Conservation (phyloP, 1,140 invertebrate genomes). For the Chironomus striatipennis region DNA sequence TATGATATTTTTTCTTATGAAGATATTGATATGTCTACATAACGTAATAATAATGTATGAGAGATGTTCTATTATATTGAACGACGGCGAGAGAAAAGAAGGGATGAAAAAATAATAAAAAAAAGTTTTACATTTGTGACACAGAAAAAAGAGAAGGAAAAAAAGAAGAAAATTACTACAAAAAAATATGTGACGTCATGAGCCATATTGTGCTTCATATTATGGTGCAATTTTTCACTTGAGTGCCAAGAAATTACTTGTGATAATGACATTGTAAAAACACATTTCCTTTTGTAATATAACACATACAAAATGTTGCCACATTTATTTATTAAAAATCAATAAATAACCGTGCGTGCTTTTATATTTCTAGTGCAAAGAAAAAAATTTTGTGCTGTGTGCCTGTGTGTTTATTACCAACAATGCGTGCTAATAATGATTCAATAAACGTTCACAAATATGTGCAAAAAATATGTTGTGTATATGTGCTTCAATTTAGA, state of each 20-base stretch:
- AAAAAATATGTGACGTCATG: background rate
- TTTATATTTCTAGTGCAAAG: no score
- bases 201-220: background rate
- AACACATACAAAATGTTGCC: background rate
- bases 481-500: background rate
- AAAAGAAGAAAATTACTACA: background rate
- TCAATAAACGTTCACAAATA: slow-evolving; percentile 2
- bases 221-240: background rate
- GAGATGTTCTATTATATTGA: no score
- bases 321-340: background rate
- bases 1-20: no score
- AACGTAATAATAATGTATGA: no score
- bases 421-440: slow-evolving; percentile 7
- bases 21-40: no score
- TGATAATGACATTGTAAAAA: background rate
- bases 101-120: background rate
- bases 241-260: background rate
- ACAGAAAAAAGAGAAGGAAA: background rate
- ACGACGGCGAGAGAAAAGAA: no score
- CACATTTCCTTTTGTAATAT: background rate
- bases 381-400: no score
- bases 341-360: background rate
- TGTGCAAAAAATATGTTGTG: no score
- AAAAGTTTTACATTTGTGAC: background rate
- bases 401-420: no score